Base-by-base conservation (phyloP, 53 echinoderm and acorn worm genomes). In the Crossaster papposus region DNA sequence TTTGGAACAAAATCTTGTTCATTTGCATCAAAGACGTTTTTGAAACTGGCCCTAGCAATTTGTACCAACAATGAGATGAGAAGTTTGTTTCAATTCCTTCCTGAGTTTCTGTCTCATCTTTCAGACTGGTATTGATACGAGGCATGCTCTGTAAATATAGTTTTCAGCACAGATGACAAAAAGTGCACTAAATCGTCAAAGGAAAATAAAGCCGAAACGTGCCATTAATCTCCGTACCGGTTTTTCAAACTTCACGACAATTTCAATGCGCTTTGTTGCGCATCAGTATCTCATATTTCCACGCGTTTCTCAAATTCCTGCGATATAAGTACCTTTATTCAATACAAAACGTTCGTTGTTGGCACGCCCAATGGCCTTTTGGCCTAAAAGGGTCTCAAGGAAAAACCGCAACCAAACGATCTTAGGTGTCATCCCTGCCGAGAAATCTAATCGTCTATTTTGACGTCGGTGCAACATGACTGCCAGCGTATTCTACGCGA, bases 241-340 rank as follows among this genome's bases (percentile, higher is more conserved):
- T 83, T 83, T 64, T 83, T 23, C 20, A 72, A 84, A 84, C 30
- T 84, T 72, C 29, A 17, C 2, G 17, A 54, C 38, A 14, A 32
- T 51, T 83, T 72, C 84, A 70, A 72, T 84, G 36, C 52, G 70
- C 32, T 51, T 84, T 84, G 52, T 84, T 71, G 36, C 22, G 24
- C 72, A 29, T 15, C 54, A 31, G 84, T 65, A 84, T 71, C 84
- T 84, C 84, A 84, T 9, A 38, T 84, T 84, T 84, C 84, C 70
- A 51, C 28, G 11, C 84, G 51, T 70, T 72, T 84, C 84, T 84
- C 84, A 84, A 9, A 72, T 84, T 84, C 84, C 84, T 30, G 52
- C 36, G 65, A 51, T 20, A 50, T 1, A 50, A 24, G 22, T 18
- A 50, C 38, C 78, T 50, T 78, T 78, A 35, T 36, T 34, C 32